Evolutionary conservation across 2,797 vertebrate species (phyloP).

Genomic region (Pseudochaenichthys georgianus): DNA sequence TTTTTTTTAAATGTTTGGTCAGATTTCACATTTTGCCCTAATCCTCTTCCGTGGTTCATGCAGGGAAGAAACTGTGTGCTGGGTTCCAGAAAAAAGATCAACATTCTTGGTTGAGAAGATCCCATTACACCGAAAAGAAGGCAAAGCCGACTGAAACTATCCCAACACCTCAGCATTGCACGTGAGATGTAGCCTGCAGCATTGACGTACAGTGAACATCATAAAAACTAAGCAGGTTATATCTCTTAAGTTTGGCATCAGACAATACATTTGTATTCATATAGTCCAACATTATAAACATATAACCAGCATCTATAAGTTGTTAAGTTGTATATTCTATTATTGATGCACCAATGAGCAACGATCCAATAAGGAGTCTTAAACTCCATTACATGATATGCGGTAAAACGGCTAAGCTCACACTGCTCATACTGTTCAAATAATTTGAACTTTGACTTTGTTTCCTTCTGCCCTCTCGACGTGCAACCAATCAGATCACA

Average conservation of each 20-base stretch:
- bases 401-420: no score
- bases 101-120: no score
- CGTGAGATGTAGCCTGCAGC: neutral
- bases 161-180: neutral
- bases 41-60: no score
- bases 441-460: no score
- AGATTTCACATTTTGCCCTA: no score
- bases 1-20: no score
- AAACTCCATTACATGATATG: neutral
- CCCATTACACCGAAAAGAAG: no score
- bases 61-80: neutral
- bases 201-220: neutral
- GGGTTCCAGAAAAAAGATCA: neutral
- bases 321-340: neutral
- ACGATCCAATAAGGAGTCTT: neutral
- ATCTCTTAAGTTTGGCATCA: neutral
- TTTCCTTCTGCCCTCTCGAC: no score
- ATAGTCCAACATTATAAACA: no score
- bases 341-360: neutral
- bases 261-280: no score
- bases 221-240: neutral
- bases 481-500: no score
- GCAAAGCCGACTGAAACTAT: neutral
- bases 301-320: neutral
- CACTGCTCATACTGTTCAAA: no score